Percentiles rank a stretch among this genome's conserved stretches.
Conservation (phyloP, 2,888 invertebrate species). For the Euplagia quadripunctaria region DNA sequence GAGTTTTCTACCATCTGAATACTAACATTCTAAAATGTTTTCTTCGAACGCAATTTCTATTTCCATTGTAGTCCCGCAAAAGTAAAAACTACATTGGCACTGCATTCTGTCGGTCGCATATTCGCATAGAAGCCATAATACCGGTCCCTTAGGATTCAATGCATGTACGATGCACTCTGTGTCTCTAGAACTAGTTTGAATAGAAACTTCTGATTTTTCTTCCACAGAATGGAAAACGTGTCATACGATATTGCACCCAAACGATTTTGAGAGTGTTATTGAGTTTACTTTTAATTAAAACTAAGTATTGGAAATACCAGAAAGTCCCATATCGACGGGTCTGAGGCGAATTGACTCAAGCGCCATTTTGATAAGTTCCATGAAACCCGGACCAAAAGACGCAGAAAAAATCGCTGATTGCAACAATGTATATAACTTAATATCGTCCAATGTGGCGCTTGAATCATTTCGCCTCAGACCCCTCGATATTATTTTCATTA, state of each 20-base stretch:
- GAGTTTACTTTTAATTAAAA: no score
- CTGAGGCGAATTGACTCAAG: no score
- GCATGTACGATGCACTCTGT: constrained; percentile 30
- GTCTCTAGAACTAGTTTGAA: constrained; percentile 18
- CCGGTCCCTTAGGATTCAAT: constrained; percentile 32
- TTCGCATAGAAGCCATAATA: constrained; percentile 2
- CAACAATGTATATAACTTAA: no score
- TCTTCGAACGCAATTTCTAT: not conserved
- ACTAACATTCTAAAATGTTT: not conserved
- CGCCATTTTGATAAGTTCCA: no score
- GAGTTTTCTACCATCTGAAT: not conserved
- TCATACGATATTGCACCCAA: not conserved
- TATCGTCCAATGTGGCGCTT: no score
- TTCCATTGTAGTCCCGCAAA: not conserved
- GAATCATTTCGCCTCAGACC: no score
- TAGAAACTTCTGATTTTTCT: constrained; percentile 33
- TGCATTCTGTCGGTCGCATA: constrained; percentile 15
- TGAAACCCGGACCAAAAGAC: no score
- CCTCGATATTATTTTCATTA: no score
- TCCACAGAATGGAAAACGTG: constrained; percentile 24
- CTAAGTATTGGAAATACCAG: no score
- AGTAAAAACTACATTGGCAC: not conserved
- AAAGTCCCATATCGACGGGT: no score
- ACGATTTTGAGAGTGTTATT: not conserved
- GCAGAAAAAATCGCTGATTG: no score